These are phyloP conservation scores for Caenorhabditis sp. DNA, from an alignment of 2,888 invertebrate species.

Conservation along the genomic window DNA sequence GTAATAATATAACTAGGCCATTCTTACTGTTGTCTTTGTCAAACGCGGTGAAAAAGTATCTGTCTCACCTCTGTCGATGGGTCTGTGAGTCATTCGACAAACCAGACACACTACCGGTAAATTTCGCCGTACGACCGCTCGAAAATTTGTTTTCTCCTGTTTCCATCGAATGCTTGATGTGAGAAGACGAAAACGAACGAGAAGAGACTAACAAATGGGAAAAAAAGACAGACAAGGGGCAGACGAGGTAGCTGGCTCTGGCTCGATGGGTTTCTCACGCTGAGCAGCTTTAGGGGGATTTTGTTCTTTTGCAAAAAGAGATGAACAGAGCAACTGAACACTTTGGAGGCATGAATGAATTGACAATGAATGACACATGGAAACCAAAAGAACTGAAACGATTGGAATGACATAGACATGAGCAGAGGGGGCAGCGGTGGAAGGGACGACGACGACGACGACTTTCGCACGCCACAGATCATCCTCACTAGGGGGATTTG, in stretches of 20 bases:
- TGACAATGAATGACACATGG: too few species aligned
- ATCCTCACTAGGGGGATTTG: constrained; percentile 4
- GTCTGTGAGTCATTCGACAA: constrained; percentile 26
- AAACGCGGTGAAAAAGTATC: not conserved
- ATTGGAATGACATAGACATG: not conserved
- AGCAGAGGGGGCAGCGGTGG: too few species aligned
- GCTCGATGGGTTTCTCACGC: too few species aligned
- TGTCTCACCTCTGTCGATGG: not conserved
- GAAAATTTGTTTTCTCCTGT: not conserved
- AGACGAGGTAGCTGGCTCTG: not conserved
- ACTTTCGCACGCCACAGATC: constrained; percentile 5
- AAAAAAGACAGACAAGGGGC: not conserved
- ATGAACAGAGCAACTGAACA: too few species aligned
- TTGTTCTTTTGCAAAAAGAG: not conserved
- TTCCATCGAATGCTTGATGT: not conserved
- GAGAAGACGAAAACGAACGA: not conserved
- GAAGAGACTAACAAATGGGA: not conserved
- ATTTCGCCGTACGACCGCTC: constrained; percentile 16
- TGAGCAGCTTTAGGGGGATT: not conserved
- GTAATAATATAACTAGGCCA: constrained; percentile 30
- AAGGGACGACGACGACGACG: not conserved
- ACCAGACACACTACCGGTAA: constrained; percentile 14
- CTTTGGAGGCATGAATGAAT: too few species aligned
- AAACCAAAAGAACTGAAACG: too few species aligned
- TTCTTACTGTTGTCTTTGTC: constrained; percentile 1